Percentiles rank a stretch among this genome's conserved stretches.
Conservation (phyloP, 2,113 vertebrate genomes). For the Hydropotes inermis region DNA sequence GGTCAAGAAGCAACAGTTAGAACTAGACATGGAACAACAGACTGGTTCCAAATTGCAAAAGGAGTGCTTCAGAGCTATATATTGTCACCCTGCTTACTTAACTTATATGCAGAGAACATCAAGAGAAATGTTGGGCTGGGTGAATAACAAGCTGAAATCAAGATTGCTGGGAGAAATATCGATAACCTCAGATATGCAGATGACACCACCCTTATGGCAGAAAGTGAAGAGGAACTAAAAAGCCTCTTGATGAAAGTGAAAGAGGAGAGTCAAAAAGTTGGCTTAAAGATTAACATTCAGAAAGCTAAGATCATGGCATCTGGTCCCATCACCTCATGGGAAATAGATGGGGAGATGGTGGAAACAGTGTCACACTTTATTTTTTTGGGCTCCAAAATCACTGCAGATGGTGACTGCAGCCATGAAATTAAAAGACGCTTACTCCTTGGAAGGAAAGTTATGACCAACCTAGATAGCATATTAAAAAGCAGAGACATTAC, state of each 20-base stretch:
- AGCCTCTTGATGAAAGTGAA: background rate
- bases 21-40: background rate
- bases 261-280: background rate
- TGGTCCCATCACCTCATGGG: background rate
- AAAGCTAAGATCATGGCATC: background rate
- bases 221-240: background rate
- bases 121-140: background rate
- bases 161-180: background rate
- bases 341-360: background rate
- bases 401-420: background rate
- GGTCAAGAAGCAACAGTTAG: background rate
- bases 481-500: background rate
- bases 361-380: background rate
- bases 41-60: background rate
- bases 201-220: background rate
- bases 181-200: background rate
- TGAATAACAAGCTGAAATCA: background rate
- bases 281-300: background rate
- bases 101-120: background rate
- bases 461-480: background rate
- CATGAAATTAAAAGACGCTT: background rate
- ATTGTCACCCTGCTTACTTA: background rate
- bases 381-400: background rate
- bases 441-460: background rate
- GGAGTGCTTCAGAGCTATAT: background rate